A percentile compares a stretch with the other conserved stretches of the same genome.
Conservation (phyloP, 2,888 invertebrate genomes). For the Eumerus sabulonum region DNA sequence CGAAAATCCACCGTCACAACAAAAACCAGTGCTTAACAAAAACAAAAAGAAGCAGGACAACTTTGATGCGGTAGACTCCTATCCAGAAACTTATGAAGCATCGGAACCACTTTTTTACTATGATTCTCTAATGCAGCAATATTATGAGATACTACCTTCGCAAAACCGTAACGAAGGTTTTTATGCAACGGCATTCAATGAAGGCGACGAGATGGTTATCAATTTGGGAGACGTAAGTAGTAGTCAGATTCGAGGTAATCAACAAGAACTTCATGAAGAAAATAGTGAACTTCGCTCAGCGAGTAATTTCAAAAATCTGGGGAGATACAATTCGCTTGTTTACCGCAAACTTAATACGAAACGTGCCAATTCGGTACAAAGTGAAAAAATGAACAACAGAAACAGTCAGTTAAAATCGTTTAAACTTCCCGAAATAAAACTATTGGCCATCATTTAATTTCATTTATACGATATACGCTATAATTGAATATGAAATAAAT, state of each 20-base stretch:
- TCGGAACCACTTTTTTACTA: constrained; percentile 25
- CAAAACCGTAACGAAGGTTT: constrained; percentile 23
- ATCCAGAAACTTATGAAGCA: background rate
- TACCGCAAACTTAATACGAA: background rate
- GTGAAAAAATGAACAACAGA: background rate
- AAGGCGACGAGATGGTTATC: constrained; percentile 30
- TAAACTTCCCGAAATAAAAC: no score
- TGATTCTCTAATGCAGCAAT: constrained; percentile 52
- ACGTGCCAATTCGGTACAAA: background rate
- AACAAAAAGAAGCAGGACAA: constrained; percentile 6
- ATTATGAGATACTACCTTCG: constrained; percentile 30
- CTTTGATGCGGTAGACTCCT: background rate
- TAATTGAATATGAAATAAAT: no score
- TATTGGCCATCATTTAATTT: no score
- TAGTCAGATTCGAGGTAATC: background rate
- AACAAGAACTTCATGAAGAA: background rate
- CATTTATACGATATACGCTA: no score
- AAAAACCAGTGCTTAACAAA: background rate
- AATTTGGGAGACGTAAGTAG: background rate
- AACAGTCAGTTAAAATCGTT: no score
- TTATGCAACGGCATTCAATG: constrained; percentile 35
- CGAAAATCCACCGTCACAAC: background rate
- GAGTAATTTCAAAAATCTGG: background rate
- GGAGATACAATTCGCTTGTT: background rate
- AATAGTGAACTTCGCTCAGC: background rate